Conservation (phyloP, 1,140 invertebrate species). For the Philotrypesis tridentata region DNA sequence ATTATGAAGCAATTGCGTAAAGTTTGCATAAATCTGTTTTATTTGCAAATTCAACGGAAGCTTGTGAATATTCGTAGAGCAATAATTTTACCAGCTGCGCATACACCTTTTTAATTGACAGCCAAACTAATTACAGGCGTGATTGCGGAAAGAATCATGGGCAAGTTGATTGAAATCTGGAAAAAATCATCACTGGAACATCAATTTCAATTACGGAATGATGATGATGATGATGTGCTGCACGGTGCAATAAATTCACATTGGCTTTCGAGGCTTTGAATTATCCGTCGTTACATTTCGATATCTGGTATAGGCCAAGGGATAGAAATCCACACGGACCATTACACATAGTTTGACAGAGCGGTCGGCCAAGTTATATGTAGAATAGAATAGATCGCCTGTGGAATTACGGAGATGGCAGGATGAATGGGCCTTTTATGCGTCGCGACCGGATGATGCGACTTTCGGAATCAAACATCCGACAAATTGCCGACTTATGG, state of each 20-base stretch:
- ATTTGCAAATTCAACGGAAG: no score
- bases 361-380: neutral
- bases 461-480: neutral
- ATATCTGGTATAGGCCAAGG: neutral
- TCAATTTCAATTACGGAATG: neutral
- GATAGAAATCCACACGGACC: conserved; percentile 16
- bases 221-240: neutral
- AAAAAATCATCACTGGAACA: neutral
- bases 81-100: no score
- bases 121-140: no score
- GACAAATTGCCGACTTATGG: neutral
- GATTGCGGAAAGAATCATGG: no score
- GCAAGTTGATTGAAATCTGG: no score
- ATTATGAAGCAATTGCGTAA: no score
- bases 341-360: conserved; percentile 17
- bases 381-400: conserved; percentile 40
- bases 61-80: no score
- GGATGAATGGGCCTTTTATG: conserved; percentile 41
- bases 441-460: conserved; percentile 40
- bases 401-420: conserved; percentile 40
- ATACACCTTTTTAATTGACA: no score
- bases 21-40: no score
- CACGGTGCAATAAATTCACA: neutral
- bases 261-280: conserved; percentile 6
- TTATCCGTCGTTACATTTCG: conserved; percentile 27